Evolutionary conservation across 2,113 vertebrate genomes (phyloP).

Genomic region (Jaculus jaculus): DNA sequence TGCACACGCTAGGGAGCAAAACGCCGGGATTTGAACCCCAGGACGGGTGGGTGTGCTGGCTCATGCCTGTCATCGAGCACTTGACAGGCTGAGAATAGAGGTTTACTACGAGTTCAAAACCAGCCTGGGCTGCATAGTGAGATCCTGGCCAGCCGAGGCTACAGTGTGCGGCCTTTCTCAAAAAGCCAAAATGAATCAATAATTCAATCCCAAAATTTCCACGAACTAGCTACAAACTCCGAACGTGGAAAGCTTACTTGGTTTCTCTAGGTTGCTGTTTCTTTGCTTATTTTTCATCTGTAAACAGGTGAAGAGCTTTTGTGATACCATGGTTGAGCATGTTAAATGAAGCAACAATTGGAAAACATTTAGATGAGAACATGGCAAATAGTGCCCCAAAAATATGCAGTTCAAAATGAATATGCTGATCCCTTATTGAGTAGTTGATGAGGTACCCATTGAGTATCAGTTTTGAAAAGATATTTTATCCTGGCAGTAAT

Average conservation of each 20-base stretch:
- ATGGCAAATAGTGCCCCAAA: not conserved
- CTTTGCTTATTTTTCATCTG: not conserved
- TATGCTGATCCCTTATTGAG: not conserved
- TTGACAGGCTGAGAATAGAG: not conserved
- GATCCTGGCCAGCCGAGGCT: too few relatives aligned
- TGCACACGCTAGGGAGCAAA: fast-evolving
- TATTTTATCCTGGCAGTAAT: not conserved
- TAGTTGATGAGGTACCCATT: not conserved
- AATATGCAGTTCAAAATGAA: not conserved
- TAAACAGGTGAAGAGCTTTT: not conserved
- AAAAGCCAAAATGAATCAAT: not conserved
- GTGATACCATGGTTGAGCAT: not conserved
- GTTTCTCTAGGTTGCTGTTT: not conserved
- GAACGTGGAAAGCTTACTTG: not conserved
- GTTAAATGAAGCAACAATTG: not conserved
- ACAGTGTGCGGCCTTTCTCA: not conserved
- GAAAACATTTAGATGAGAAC: not conserved
- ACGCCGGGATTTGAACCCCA: not conserved
- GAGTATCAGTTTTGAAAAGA: not conserved
- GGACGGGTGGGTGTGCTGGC: not conserved
- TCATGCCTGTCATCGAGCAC: not conserved
- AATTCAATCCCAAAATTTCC: not conserved
- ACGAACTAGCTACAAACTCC: not conserved
- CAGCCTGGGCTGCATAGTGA: not conserved
- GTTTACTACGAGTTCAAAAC: not conserved